These are phyloP conservation scores for Melanotaenia parkinsoni DNA, from an alignment of 2,797 vertebrate genomes.

Conservation along the genomic window DNA sequence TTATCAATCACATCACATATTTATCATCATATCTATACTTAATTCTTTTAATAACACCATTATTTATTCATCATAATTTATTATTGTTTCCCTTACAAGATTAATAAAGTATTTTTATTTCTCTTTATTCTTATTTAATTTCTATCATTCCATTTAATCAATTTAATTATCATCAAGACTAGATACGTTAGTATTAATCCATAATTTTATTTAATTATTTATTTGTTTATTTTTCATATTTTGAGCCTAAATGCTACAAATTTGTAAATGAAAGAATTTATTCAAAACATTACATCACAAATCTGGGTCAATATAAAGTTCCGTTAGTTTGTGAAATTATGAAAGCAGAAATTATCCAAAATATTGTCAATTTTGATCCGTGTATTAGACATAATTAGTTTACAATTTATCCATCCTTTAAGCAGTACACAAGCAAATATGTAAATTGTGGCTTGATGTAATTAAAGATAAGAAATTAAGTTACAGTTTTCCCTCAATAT, in stretches of 20 bases:
- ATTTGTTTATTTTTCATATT: not conserved
- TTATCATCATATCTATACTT: too few species aligned
- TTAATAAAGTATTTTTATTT: too few species aligned
- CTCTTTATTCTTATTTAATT: too few species aligned
- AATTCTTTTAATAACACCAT: too few species aligned
- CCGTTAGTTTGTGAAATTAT: not conserved
- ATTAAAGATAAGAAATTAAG: too few species aligned
- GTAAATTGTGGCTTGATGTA: too few species aligned
- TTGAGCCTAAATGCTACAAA: not conserved
- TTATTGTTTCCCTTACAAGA: too few species aligned
- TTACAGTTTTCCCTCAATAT: too few species aligned
- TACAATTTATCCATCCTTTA: not conserved
- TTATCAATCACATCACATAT: too few species aligned
- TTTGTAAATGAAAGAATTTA: not conserved
- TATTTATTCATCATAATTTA: too few species aligned
- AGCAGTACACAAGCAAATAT: not conserved
- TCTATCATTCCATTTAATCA: too few species aligned
- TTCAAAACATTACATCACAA: not conserved
- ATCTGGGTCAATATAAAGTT: not conserved
- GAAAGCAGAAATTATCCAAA: not conserved
- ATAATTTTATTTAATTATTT: not conserved
- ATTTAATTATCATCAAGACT: too few species aligned
- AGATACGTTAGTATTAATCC: not conserved
- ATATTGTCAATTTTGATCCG: not conserved
- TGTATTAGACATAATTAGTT: not conserved